phyloP scores from a whole-genome alignment of 2,888 invertebrate genomes.

The Eupithecia insigniata region DNA sequence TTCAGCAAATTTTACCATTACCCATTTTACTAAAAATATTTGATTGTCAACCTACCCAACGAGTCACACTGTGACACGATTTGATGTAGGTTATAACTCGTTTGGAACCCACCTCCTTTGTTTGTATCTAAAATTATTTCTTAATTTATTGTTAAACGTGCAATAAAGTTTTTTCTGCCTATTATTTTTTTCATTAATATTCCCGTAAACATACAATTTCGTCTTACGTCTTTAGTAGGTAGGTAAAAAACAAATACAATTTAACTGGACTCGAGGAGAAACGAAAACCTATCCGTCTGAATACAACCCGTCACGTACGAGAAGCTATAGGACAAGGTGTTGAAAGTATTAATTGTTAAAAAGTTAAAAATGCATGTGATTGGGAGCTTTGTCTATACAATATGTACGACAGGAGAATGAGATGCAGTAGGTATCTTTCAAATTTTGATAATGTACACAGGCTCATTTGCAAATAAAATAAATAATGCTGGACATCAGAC shows the following conservation, averaged over 20 bases:
- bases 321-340: too few species aligned
- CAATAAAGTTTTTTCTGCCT: background rate
- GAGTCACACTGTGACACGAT: background rate
- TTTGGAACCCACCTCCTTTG: background rate
- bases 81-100: background rate
- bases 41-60: background rate
- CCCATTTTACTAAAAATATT: background rate
- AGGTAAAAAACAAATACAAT: background rate
- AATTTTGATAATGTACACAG: too few species aligned
- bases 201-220: background rate
- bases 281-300: background rate
- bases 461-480: background rate
- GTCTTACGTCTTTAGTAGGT: background rate
- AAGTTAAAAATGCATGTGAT: too few species aligned
- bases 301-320: background rate
- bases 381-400: background rate
- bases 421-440: background rate
- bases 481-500: too few species aligned
- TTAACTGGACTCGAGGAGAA: background rate
- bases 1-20: background rate
- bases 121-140: background rate
- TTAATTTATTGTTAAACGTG: background rate
- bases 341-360: too few species aligned
- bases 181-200: background rate
- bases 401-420: background rate